These are phyloP conservation scores for Nematopogon swammerdamellus DNA, from an alignment of 2,888 invertebrate genomes.

Conservation along the genomic window DNA sequence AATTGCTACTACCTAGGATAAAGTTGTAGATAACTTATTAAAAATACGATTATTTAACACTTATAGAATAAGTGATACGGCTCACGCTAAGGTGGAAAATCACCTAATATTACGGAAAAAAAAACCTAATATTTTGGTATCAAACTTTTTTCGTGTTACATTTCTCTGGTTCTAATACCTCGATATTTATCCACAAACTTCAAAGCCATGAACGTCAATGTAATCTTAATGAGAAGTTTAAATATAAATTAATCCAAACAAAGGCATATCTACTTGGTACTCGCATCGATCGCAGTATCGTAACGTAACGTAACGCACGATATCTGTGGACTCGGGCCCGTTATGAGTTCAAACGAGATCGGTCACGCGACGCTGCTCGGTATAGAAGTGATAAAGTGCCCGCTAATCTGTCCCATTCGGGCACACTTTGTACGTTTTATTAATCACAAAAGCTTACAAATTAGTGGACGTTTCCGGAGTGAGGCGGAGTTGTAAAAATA, in stretches of 20 bases:
- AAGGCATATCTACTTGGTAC: neutral
- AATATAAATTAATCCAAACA: neutral
- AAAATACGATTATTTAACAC: too few species aligned
- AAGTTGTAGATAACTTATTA: too few species aligned
- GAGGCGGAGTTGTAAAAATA: slow-evolving; percentile 18
- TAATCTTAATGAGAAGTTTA: neutral
- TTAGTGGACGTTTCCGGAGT: slow-evolving; percentile 53
- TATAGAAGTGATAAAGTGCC: slow-evolving; percentile 56
- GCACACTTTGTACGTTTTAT: slow-evolving; percentile 57
- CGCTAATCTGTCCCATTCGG: slow-evolving; percentile 57
- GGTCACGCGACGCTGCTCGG: slow-evolving; percentile 55
- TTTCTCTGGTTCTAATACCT: too few species aligned
- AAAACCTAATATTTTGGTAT: too few species aligned
- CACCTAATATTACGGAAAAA: too few species aligned
- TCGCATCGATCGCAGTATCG: neutral
- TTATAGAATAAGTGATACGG: too few species aligned
- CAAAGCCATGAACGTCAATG: neutral
- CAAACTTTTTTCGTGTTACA: too few species aligned
- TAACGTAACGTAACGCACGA: neutral
- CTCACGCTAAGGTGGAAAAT: too few species aligned
- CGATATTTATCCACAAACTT: too few species aligned
- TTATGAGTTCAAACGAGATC: slow-evolving; percentile 48
- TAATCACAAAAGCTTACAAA: slow-evolving; percentile 56
- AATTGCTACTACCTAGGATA: too few species aligned
- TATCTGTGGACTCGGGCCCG: neutral